Conservation (phyloP, 2,888 invertebrate species). For the Macaria notata region DNA sequence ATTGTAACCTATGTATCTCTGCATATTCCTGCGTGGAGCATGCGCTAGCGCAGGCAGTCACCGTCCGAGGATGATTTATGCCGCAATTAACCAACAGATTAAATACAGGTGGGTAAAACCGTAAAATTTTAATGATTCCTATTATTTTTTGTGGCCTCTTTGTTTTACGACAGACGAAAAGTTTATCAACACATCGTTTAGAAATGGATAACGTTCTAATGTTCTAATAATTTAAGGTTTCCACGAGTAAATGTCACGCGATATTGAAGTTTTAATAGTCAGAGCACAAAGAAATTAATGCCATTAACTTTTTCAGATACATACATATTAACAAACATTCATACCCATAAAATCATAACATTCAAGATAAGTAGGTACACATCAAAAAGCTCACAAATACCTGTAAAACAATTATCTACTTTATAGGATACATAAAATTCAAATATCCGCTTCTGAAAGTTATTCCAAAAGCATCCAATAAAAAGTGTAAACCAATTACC, state of each 20-base stretch:
- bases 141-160: constrained; percentile 28
- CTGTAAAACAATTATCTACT: no score
- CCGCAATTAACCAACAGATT: constrained; percentile 48
- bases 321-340: no score
- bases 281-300: no score
- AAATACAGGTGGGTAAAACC: constrained; percentile 24
- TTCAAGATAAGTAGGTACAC: no score
- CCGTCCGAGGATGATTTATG: constrained; percentile 42
- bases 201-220: neutral
- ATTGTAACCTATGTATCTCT: no score
- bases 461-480: constrained; percentile 1
- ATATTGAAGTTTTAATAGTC: no score
- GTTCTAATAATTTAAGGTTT: neutral
- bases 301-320: no score
- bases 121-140: constrained; percentile 31
- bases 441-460: neutral
- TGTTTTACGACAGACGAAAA: constrained; percentile 14
- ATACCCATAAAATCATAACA: no score
- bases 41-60: constrained; percentile 41
- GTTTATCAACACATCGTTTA: constrained; percentile 15
- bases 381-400: no score
- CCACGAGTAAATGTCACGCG: no score
- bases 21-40: neutral
- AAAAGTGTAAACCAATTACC: constrained; percentile 12
- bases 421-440: no score